Percentiles rank a stretch among this genome's conserved stretches.
phyloP scores from a whole-genome alignment of 64 coral and sea anemone genomes.

The Montipora capricornis region DNA sequence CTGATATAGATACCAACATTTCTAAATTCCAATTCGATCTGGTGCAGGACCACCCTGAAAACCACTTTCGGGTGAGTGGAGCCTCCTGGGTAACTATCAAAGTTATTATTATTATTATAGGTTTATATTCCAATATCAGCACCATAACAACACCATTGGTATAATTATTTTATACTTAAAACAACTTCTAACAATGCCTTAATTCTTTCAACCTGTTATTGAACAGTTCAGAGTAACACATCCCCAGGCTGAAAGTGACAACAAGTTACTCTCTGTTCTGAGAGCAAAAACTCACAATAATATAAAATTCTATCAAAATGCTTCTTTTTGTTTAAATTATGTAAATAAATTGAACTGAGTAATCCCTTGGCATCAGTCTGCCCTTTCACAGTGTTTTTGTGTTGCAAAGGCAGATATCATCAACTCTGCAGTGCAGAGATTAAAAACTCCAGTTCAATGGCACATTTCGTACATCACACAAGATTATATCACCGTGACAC shows the following conservation, averaged over 20 bases:
- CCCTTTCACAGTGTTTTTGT: constrained; percentile 13
- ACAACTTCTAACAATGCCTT: background rate
- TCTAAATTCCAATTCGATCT: too few relatives aligned
- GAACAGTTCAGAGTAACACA: background rate
- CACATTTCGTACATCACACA: background rate
- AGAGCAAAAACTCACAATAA: background rate
- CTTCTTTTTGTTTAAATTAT: background rate
- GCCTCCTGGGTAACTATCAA: too few relatives aligned
- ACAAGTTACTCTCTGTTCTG: background rate
- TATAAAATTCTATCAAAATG: background rate
- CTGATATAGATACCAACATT: too few relatives aligned
- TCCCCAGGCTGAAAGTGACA: background rate
- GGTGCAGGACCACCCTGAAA: too few relatives aligned
- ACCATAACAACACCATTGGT: too few relatives aligned
- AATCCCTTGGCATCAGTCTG: background rate
- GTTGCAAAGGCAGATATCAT: constrained; percentile 39
- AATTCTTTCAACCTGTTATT: background rate
- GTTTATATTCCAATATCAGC: too few relatives aligned
- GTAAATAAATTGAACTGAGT: background rate
- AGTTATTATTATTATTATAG: too few relatives aligned
- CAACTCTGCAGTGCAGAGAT: background rate
- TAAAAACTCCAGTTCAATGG: background rate
- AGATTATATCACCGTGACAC: background rate
- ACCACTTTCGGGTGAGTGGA: too few relatives aligned
- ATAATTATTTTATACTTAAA: too few relatives aligned